Evolutionary conservation across 2,888 invertebrate genomes (phyloP), one percentile per base, ranked within the genome.

Genomic region (Dasypolia templi): DNA sequence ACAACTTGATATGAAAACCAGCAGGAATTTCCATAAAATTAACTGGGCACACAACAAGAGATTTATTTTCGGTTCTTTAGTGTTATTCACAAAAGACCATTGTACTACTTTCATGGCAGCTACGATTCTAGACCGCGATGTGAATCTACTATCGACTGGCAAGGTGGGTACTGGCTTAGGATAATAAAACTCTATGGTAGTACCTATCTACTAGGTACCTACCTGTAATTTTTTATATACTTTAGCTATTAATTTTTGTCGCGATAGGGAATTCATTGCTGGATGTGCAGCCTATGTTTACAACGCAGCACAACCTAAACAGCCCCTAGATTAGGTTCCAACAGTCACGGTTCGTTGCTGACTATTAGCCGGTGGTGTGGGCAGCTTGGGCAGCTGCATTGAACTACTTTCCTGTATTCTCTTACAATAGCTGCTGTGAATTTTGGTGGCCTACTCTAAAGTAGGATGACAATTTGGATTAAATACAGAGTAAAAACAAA

Each of bases 41-140:
- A 93, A 93, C 55, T 95, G 95, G 95, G 81, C 86, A 0, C 88
- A 94, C 71, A 94, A 90, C 83, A 97, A 97, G 87, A 93, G 97
- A 66, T 97, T 98, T 66, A 96, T 98, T 88, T 97, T 93, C 90
- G 98, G 98, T 0, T 97, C 98, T 0, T 93, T 98, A 63, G 91
- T 99, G 1, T 96, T 98, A 83, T 97, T 99, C 67, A 97, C 98
- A 0, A 96, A 96, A 4, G 97, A 98, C 88, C 94, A 97, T 72
- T 98, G 98, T 90, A 92, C 96, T 55, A 97, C 96, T 55, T 94
- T 98, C 51, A 94, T 97, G 67, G 96, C 98, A 83, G 98, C 97
- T 1, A 97, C 97, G 1, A 97, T 98, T 55, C 92, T 96, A 11
- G 96, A 97, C 65, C 94, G 97, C 1, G 96, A 97, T 63, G 76